Evolutionary conservation across 30 jellyfish, hydroid and myxozoan species (phyloP), one percentile per base, ranked within the genome.

Genomic region (Hydra vulgaris): DNA sequence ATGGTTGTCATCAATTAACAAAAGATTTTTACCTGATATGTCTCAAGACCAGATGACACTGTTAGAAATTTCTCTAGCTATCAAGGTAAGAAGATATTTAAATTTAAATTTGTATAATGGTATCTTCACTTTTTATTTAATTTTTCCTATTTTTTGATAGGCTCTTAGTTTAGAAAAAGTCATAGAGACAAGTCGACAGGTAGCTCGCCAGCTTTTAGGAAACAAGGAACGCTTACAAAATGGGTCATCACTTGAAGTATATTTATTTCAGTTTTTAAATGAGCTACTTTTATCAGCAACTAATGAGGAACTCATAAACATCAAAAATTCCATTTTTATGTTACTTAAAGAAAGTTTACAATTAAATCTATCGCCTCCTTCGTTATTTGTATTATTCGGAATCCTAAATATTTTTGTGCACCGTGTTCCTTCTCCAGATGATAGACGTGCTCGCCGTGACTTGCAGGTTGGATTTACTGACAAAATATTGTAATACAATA

Each of bases 351-450:
- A 92, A 26, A 93, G 95, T 66, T 53, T 86, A 27, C 81, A 73
- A 52, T 81, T 86, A 53, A 88, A 88, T 77, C 25, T 79, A 1
- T 61, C 92, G 54, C 96, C 98, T 22, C 95, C 96, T 19, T 86
- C 96, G 8, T 83, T 78, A 55, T 92, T 92, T 78, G 98, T 83
- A n/a, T 68, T 87, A 56, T 27, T 92, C 74, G 84, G 71, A 26
- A 76, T 92, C 4, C 76, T 86, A 22, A 78, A 80, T 76, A 76
- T 55, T 68, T 92, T 78, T 74, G 94, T 92, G 19, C 80, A 56
- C 0, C 92, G 88, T 16, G 85, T 86, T 18, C 95, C 95, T 17
- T 79, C 84, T 27, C 95, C 98, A n/a, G 98, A 92, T 27, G 98
- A 92, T 73, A 83, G 95, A 71, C 83, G 98, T 25, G 83, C 96